These are phyloP conservation scores for Scaptomyza tumidula DNA, from an alignment of 2,888 invertebrate species.

Conservation along the genomic window DNA sequence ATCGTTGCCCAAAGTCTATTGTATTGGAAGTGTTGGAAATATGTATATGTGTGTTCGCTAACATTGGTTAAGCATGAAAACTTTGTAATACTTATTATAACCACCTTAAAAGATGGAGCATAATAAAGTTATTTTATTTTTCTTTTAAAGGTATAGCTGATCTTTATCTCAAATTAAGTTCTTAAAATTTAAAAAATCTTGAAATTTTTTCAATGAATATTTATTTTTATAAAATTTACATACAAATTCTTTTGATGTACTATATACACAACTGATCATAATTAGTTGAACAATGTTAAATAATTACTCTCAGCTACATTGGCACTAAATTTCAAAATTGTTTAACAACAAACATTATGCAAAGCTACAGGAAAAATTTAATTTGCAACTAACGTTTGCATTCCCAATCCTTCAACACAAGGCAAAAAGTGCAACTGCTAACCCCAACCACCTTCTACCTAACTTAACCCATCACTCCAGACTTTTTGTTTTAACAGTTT, in stretches of 20 bases:
- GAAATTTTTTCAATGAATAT: too few relatives aligned
- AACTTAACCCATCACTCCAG: not conserved
- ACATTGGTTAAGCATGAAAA: not conserved
- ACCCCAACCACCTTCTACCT: conserved; percentile 18
- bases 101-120: too few relatives aligned
- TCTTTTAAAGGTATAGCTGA: too few relatives aligned
- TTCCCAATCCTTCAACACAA: not conserved
- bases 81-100: not conserved
- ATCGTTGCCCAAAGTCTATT: not conserved
- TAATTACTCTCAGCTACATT: not conserved
- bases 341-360: too few relatives aligned
- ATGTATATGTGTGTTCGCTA: too few relatives aligned
- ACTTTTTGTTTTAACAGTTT: conserved; percentile 23
- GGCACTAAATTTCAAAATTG: not conserved
- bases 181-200: too few relatives aligned
- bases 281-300: too few relatives aligned
- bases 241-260: too few relatives aligned
- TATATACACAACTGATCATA: too few relatives aligned
- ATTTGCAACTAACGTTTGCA: conserved; percentile 7
- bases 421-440: conserved; percentile 14
- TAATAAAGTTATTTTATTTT: too few relatives aligned
- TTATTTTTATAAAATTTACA: too few relatives aligned
- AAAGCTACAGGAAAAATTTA: not conserved
- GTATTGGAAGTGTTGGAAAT: not conserved
- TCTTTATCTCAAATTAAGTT: too few relatives aligned